Conservation (phyloP, 2,113 vertebrate genomes). For the Ophthalmolycus amberensis region DNA sequence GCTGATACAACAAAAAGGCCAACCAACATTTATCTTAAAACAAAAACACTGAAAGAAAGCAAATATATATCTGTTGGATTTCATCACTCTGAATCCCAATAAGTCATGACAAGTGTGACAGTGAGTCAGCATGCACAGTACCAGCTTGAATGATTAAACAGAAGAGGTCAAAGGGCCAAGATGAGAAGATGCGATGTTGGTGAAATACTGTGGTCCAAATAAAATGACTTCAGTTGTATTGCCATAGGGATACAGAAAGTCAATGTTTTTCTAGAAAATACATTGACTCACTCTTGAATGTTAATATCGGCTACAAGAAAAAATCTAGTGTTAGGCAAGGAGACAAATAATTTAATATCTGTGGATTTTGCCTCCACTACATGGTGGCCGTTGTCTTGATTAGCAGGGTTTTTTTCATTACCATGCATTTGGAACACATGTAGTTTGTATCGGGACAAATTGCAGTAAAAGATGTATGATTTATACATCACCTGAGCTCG, state of each 20-base stretch:
- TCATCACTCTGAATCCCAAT: background rate
- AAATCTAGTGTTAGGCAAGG: background rate
- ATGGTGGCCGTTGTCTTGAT: background rate
- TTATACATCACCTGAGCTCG: background rate
- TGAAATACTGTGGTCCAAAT: too few relatives aligned
- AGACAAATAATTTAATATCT: background rate
- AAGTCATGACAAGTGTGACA: background rate
- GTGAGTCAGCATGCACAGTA: background rate
- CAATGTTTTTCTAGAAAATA: too few relatives aligned
- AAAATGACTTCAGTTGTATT: too few relatives aligned
- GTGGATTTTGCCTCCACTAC: background rate
- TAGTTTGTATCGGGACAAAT: background rate
- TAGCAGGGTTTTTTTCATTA: background rate
- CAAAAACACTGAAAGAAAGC: too few relatives aligned
- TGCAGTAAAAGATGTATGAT: background rate
- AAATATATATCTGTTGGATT: too few relatives aligned
- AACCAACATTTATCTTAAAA: background rate
- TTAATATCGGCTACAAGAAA: background rate
- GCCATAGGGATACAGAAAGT: too few relatives aligned
- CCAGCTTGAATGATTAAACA: background rate
- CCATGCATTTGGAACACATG: background rate
- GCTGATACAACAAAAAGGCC: background rate
- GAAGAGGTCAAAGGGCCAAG: too few relatives aligned
- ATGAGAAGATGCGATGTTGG: too few relatives aligned
- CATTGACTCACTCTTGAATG: too few relatives aligned